Percentiles rank a stretch among this genome's conserved stretches.
These are phyloP conservation scores for Colius striatus DNA, from an alignment of 2,113 vertebrate species.

Conservation along the genomic window DNA sequence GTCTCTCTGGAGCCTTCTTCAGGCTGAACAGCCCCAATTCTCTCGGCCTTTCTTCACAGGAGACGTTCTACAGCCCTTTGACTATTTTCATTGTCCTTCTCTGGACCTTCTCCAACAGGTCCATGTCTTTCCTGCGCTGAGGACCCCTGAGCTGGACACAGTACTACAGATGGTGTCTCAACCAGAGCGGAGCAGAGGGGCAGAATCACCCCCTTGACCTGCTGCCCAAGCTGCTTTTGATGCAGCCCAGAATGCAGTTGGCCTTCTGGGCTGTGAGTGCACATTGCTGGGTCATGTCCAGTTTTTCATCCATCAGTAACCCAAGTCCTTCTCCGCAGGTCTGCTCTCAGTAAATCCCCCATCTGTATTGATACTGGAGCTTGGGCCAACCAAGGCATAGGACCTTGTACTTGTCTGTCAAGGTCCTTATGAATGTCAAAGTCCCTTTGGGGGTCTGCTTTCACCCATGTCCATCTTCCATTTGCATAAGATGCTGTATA, in stretches of 20 bases:
- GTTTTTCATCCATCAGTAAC: background rate
- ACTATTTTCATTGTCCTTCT: background rate
- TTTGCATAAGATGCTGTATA: background rate
- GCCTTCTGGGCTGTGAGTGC: fast-evolving
- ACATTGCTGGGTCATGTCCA: background rate
- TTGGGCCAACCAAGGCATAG: background rate
- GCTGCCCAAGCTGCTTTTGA: background rate
- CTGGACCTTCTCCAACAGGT: background rate
- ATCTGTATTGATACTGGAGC: background rate
- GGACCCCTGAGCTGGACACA: background rate
- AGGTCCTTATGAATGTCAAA: background rate
- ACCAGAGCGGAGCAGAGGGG: fast-evolving
- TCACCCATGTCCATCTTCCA: background rate
- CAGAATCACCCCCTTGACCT: background rate
- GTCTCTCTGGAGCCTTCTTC: background rate
- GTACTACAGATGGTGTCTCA: background rate
- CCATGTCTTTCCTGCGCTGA: background rate
- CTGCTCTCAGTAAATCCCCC: background rate
- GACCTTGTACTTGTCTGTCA: background rate
- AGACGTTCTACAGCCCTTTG: background rate
- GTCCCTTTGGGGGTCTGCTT: background rate
- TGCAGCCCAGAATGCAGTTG: background rate
- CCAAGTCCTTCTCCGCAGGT: background rate
- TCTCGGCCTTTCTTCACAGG: background rate
- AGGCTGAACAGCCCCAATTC: background rate